Evolutionary conservation across 2,797 vertebrate species (phyloP).

Genomic region (Enteromius mattozi): DNA sequence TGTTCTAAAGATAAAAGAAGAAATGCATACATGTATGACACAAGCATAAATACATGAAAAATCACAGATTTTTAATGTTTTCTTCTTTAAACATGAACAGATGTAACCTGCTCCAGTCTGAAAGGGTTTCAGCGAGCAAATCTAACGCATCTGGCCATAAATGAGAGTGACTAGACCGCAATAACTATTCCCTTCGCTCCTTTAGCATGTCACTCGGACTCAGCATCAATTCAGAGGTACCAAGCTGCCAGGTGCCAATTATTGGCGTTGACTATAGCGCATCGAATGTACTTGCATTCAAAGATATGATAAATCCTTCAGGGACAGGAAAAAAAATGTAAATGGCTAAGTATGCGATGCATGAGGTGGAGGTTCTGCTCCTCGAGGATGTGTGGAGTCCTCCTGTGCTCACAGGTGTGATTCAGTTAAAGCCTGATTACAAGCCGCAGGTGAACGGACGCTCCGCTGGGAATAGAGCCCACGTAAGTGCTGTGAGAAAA

Average conservation of each 20-base stretch:
- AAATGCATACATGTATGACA: neutral
- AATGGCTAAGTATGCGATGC: neutral
- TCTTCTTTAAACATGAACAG: neutral
- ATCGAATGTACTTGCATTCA: neutral
- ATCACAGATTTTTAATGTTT: neutral
- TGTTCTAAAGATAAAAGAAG: neutral
- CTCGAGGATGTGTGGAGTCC: conserved; percentile 14
- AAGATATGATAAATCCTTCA: conserved; percentile 2
- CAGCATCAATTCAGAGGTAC: conserved; percentile 6
- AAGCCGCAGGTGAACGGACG: conserved; percentile 20
- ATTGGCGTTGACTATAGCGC: neutral
- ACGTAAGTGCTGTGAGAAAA: neutral
- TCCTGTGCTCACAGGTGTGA: conserved; percentile 35
- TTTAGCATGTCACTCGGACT: neutral
- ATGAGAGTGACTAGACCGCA: neutral
- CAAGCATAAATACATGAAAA: neutral
- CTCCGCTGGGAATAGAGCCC: conserved; percentile 1
- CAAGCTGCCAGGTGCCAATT: neutral
- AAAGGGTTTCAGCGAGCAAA: neutral
- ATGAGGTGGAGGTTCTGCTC: neutral
- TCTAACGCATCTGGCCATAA: conserved; percentile 7
- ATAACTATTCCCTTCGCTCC: neutral
- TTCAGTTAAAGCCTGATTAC: conserved; percentile 46
- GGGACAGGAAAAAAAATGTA: neutral
- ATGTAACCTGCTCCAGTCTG: neutral